Evolutionary conservation across 2,797 vertebrate genomes (phyloP).

Genomic region (Melanitta fusca): DNA sequence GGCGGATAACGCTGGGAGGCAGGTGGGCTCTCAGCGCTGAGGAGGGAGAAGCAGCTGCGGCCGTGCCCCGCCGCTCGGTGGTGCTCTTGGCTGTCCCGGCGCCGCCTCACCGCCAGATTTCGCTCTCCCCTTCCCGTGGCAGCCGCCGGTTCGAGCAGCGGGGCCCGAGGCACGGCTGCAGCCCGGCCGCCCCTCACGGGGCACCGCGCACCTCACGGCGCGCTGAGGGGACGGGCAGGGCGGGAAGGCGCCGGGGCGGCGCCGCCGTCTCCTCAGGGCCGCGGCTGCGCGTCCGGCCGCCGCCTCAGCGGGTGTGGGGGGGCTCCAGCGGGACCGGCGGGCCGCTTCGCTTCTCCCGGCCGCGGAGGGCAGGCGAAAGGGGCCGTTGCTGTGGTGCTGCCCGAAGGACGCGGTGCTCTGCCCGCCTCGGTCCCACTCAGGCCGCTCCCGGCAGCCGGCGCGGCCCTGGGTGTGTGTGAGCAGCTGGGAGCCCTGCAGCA

Average conservation of each 20-base stretch:
- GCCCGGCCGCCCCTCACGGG: not conserved
- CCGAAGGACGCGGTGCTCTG: not conserved
- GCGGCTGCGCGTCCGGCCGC: not conserved
- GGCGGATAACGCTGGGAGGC: fast-evolving
- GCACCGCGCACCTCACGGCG: not conserved
- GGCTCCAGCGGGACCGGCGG: not conserved
- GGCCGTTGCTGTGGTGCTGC: no score
- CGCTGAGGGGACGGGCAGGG: not conserved
- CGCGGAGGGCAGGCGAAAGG: not conserved
- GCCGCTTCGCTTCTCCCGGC: not conserved
- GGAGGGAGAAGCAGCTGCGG: not conserved
- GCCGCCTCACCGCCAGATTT: no score
- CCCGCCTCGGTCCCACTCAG: not conserved
- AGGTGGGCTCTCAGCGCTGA: fast-evolving
- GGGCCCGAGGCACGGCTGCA: not conserved
- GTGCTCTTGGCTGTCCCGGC: no score
- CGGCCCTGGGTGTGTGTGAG: not conserved
- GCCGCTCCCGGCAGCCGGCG: not conserved
- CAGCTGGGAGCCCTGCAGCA: not conserved
- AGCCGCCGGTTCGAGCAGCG: not conserved
- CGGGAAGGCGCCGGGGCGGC: not conserved
- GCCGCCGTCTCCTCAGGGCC: not conserved
- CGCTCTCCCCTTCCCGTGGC: not conserved
- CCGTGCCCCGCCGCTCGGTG: no score
- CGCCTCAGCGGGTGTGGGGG: not conserved